Percentiles rank a stretch among this genome's conserved stretches.
These are phyloP conservation scores for Luffia ferchaultella DNA, from an alignment of 2,888 invertebrate genomes.

Conservation along the genomic window DNA sequence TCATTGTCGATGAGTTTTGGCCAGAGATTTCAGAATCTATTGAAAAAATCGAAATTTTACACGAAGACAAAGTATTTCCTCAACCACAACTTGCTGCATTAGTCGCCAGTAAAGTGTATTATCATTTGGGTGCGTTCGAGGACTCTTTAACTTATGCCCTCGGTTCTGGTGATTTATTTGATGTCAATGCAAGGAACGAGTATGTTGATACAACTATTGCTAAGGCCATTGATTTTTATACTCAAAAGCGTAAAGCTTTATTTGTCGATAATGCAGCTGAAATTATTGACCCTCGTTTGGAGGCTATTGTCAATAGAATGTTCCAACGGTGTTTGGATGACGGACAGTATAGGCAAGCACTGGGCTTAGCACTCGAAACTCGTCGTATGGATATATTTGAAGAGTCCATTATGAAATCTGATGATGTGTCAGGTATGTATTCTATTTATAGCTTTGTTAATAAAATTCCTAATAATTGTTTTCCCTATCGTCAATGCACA, in stretches of 20 bases:
- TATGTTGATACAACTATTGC: conserved; percentile 98
- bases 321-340: conserved; percentile 95
- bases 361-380: conserved; percentile 96
- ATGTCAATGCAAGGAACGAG: conserved; percentile 92
- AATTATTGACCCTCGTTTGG: conserved; percentile 81
- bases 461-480: no score
- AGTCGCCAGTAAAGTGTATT: conserved; percentile 98
- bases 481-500: no score
- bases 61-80: conserved; percentile 89
- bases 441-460: conserved; percentile 1
- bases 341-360: conserved; percentile 93
- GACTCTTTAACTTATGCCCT: conserved; percentile 97
- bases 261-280: conserved; percentile 75
- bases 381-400: conserved; percentile 97
- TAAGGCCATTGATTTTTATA: conserved; percentile 97
- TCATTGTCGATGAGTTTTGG: conserved; percentile 98
- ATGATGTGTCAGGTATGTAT: conserved; percentile 77
- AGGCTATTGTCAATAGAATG: conserved; percentile 96
- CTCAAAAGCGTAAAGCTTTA: conserved; percentile 81
- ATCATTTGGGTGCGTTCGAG: conserved; percentile 96
- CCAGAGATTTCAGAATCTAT: conserved; percentile 98
- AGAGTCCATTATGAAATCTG: conserved; percentile 88
- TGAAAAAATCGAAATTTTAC: conserved; percentile 95
- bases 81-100: conserved; percentile 94
- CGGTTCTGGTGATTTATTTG: conserved; percentile 93